Evolutionary conservation across 2,113 vertebrate genomes (phyloP).

Genomic region (Blennius ocellaris): DNA sequence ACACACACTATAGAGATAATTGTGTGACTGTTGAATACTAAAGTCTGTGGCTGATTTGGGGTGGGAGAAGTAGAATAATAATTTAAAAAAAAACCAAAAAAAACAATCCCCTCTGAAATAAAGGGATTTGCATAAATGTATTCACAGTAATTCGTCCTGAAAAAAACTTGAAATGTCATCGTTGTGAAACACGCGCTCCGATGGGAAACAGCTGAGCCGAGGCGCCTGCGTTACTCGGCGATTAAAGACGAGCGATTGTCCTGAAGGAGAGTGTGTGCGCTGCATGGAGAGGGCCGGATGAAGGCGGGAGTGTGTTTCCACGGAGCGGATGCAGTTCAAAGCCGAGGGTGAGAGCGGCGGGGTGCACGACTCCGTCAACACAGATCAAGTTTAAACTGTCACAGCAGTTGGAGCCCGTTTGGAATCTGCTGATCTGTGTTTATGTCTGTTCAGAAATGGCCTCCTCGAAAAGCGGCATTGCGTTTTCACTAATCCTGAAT

Average conservation of each 20-base stretch:
- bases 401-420: not conserved
- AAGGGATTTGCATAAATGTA: constrained; percentile 50
- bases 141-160: not conserved
- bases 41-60: constrained; percentile 19
- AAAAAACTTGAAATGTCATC: constrained; percentile 60
- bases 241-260: constrained; percentile 51
- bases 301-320: constrained; percentile 49
- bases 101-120: constrained; percentile 12
- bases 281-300: constrained; percentile 35
- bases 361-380: constrained; percentile 44
- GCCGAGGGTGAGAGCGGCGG: constrained; percentile 34
- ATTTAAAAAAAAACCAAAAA: too few species aligned
- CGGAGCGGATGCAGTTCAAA: constrained; percentile 66
- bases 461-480: too few species aligned
- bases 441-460: too few species aligned
- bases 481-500: too few species aligned
- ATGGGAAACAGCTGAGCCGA: constrained; percentile 59
- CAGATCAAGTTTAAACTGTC: constrained; percentile 10
- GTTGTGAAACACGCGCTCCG: constrained; percentile 22
- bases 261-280: constrained; percentile 42
- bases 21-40: constrained; percentile 31
- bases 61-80: not conserved
- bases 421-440: not conserved
- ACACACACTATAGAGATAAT: constrained; percentile 16
- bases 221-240: constrained; percentile 37